Conservation (phyloP, 2,113 vertebrate species). For the Oreotragus oreotragus region DNA sequence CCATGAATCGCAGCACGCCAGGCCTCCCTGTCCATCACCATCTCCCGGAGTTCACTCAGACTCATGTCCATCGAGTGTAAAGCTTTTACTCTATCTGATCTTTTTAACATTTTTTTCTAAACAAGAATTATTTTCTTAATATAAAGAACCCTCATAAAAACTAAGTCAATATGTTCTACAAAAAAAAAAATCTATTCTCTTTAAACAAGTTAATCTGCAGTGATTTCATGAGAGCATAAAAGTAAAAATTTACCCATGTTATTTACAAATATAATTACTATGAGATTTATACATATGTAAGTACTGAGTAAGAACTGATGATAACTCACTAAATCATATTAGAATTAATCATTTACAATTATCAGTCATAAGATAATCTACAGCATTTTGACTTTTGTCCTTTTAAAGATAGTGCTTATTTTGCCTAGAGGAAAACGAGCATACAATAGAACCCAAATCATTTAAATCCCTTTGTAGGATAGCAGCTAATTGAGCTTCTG, state of each 20-base stretch:
- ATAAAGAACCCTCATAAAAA: not conserved
- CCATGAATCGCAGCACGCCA: fast-evolving
- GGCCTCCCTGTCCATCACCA: no score
- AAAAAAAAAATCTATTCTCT: not conserved
- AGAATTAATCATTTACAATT: not conserved
- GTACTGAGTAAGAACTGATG: not conserved
- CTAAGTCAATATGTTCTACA: not conserved
- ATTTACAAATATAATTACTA: not conserved
- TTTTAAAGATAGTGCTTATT: not conserved
- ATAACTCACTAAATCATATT: not conserved
- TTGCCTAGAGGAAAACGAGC: not conserved
- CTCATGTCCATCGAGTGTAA: not conserved
- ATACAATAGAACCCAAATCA: not conserved
- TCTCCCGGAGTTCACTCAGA: no score
- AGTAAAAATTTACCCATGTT: not conserved
- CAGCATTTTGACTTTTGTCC: not conserved
- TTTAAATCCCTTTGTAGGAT: not conserved
- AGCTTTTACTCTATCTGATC: not conserved
- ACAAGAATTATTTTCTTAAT: not conserved
- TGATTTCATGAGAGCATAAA: not conserved
- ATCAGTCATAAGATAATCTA: not conserved
- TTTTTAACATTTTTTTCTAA: not conserved
- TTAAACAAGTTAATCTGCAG: not conserved
- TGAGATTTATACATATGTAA: not conserved
- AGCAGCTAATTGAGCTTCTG: not conserved